Evolutionary conservation across 2,888 invertebrate genomes (phyloP), one percentile per base, ranked within the genome.

Genomic region (Leucania comma): DNA sequence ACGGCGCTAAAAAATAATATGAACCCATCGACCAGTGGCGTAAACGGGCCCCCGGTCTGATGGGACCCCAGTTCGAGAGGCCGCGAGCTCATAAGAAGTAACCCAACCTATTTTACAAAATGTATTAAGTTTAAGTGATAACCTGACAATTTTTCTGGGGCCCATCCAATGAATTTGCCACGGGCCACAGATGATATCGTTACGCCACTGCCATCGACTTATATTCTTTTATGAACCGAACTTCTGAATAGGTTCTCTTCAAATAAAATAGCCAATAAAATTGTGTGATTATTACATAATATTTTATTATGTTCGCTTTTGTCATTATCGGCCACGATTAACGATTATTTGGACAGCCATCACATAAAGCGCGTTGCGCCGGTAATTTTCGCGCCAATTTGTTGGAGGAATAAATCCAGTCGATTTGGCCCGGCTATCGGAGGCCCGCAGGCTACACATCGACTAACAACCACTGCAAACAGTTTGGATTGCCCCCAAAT

Each of bases 381-480:
- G 68, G 42, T 70, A 76, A 84, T 82, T 85, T 84, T 82, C 77
- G 73, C 69, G 67, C 61, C 58, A 68, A 81, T 85, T 86, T 75
- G 48, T 64, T 60, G 64, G 22, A 48, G 58, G 51, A 70, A 78
- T 78, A 75, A 72, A 78, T 82, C 57, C 82, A 59, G 68, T 66
- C 70, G 68, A 78, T 80, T 80, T 70, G 60, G 53, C 51, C 29
- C 26, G 65, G 66, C 70, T 85, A 85, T 85, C 85, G 64, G 59
- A 42, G 48, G 59, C 62, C 75, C 70, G 69, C 85, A 82, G 77
- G 72, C 78, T 68, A 71, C 50, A 54, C 42, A 57, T 65, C 26
- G 59, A 48, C 54, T 63, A 76, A 79, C 62, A 77, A 74, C 59
- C 64, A 60, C 50, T 58, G 46, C 69, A 73, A 72, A 72, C 79